Percentiles rank a stretch among this genome's conserved stretches.
phyloP scores from a whole-genome alignment of 2,797 vertebrate genomes.

The Tragopan temminckii region DNA sequence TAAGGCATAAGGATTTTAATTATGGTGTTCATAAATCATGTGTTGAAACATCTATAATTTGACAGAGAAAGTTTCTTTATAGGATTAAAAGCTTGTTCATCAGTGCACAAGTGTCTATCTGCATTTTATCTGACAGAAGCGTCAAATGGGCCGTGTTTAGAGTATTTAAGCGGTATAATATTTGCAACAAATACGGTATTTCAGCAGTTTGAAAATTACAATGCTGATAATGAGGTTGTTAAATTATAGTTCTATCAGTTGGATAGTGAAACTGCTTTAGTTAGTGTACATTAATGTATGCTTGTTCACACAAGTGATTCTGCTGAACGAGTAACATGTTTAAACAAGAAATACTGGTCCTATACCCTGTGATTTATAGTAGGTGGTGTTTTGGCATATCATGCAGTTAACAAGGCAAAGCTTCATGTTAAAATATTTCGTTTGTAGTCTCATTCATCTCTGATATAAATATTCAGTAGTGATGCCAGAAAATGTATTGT shows the following conservation, averaged over 20 bases:
- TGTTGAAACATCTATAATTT: constrained; percentile 48
- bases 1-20: constrained; percentile 55
- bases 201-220: constrained; percentile 79
- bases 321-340: constrained; percentile 83
- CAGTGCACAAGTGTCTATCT: constrained; percentile 48
- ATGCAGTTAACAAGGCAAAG: constrained; percentile 78
- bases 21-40: constrained; percentile 46
- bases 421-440: constrained; percentile 80
- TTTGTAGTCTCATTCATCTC: constrained; percentile 76
- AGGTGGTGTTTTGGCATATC: constrained; percentile 83
- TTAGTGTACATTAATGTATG: constrained; percentile 75
- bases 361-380: constrained; percentile 82
- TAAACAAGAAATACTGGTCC: constrained; percentile 85
- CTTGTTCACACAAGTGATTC: constrained; percentile 84
- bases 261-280: constrained; percentile 71
- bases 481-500: constrained; percentile 74
- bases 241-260: constrained; percentile 81
- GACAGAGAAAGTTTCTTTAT: constrained; percentile 59
- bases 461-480: constrained; percentile 75
- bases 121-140: constrained; percentile 66
- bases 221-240: constrained; percentile 79
- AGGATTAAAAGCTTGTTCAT: constrained; percentile 46
- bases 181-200: constrained; percentile 78
- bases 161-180: constrained; percentile 63
- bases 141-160: constrained; percentile 64